Base-by-base conservation (phyloP, 2,113 vertebrate species). In the Microcebus griseorufus region DNA sequence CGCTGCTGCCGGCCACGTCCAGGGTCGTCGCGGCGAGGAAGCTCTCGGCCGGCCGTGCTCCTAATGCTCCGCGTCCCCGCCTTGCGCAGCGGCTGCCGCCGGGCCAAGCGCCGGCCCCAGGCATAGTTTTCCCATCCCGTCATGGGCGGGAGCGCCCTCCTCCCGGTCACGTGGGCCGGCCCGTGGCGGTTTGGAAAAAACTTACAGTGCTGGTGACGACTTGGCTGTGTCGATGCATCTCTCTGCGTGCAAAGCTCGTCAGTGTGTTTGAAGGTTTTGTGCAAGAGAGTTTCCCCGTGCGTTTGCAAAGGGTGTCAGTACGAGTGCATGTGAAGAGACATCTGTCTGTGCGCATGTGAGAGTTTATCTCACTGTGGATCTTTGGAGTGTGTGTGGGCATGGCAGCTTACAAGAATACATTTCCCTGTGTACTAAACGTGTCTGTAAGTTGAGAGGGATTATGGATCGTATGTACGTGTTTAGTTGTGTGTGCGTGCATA, bases 81-180 rank as follows among this genome's bases (percentile, higher is more conserved):
- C 97, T 95, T 93, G 93, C 48, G 89, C 83, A 58, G 97, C 98
- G 17, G 97, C 97, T 70, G 96, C 92, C 23, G 93, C 97, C 92
- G 13, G 81, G 88, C 97, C 97, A 67, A 27, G 55, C 60, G 6
- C 27, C 85, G 97, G 97, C 98, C 97, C 97, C 97, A 96, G 98
- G 98, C 98, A 99, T 99, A 98, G 98, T 99, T 99, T 97, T 96
- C 98, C 98, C 98, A 98, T 98, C 98, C 98, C 97, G 98, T 99
- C 98, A 99, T 98, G 97, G 97, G 95, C 96, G 94, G 72, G 97
- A 48, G 98, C 92, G 93, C 97, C 84, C 96, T 94, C 96, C 97
- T 88, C 81, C 29, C 0, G 12, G 98, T 99, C 99, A 99, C 98
- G 98, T 99, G 98, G 97, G 95, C 62, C 0, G 5, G 96, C 93